A percentile compares a stretch with the other conserved stretches of the same genome.
Conservation (phyloP, 2,113 vertebrate species). For the Oxygymnocypris stewartii region DNA sequence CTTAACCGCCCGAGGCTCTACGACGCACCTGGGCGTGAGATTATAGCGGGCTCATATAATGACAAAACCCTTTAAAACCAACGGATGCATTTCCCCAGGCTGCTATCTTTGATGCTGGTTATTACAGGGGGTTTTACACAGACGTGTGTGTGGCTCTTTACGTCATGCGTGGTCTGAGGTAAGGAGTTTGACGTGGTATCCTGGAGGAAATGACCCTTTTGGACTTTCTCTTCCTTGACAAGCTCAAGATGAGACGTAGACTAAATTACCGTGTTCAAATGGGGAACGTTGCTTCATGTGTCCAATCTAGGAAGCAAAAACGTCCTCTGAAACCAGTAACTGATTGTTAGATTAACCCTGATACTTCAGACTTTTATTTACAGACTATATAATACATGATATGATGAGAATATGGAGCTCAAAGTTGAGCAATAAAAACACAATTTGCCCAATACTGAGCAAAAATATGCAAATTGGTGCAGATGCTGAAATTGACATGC, state of each 20-base stretch:
- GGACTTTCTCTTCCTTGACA: neutral
- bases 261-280: neutral
- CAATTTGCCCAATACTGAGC: too few relatives aligned
- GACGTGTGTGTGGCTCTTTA: neutral
- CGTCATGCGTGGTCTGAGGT: neutral
- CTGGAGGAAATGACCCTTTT: constrained; percentile 17
- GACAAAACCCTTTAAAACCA: neutral
- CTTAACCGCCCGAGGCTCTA: neutral
- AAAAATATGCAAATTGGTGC: too few relatives aligned
- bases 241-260: neutral
- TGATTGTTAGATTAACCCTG: too few relatives aligned
- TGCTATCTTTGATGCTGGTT: constrained; percentile 20
- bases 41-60: neutral
- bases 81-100: neutral
- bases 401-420: neutral
- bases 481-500: too few relatives aligned
- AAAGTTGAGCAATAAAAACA: too few relatives aligned
- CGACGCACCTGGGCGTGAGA: constrained; percentile 9
- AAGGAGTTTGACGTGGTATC: neutral
- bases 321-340: neutral
- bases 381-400: neutral
- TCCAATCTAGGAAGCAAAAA: neutral
- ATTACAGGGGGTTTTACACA: neutral
- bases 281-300: too few relatives aligned
- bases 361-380: too few relatives aligned